Conservation (phyloP, 2,113 vertebrate genomes). For the Corythoichthys haematopterus region DNA sequence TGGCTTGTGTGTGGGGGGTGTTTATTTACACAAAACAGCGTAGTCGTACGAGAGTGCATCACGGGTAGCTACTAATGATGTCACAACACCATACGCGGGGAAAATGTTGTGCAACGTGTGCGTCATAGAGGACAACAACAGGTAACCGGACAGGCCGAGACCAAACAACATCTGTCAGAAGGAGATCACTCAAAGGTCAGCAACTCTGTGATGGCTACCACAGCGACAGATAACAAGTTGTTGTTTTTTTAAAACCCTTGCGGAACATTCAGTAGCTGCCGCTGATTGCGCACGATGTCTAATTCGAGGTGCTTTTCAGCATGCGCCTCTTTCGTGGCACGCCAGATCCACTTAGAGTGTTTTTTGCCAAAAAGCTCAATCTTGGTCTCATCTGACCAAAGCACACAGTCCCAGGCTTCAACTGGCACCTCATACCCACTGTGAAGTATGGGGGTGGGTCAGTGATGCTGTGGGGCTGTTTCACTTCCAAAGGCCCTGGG, state of each 20-base stretch:
- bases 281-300: too few relatives aligned
- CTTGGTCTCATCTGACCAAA: too few relatives aligned
- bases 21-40: constrained; percentile 65
- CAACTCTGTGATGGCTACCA: constrained; percentile 40
- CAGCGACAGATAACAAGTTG: constrained; percentile 13
- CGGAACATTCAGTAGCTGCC: not conserved
- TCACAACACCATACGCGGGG: constrained; percentile 58
- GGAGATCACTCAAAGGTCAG: constrained; percentile 25
- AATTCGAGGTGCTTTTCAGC: too few relatives aligned
- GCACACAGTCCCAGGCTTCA: too few relatives aligned
- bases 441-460: too few relatives aligned
- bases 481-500: too few relatives aligned
- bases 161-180: constrained; percentile 57
- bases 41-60: constrained; percentile 31
- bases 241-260: not conserved
- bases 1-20: constrained; percentile 13
- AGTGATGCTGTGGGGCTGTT: too few relatives aligned
- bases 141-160: constrained; percentile 32
- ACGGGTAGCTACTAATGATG: constrained; percentile 54
- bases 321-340: too few relatives aligned
- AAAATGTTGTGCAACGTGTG: constrained; percentile 59
- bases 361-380: too few relatives aligned
- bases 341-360: too few relatives aligned
- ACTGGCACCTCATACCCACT: too few relatives aligned
- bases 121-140: constrained; percentile 54